Evolutionary conservation across 2,113 vertebrate species (phyloP).

Genomic region (Cercopithecus mona): DNA sequence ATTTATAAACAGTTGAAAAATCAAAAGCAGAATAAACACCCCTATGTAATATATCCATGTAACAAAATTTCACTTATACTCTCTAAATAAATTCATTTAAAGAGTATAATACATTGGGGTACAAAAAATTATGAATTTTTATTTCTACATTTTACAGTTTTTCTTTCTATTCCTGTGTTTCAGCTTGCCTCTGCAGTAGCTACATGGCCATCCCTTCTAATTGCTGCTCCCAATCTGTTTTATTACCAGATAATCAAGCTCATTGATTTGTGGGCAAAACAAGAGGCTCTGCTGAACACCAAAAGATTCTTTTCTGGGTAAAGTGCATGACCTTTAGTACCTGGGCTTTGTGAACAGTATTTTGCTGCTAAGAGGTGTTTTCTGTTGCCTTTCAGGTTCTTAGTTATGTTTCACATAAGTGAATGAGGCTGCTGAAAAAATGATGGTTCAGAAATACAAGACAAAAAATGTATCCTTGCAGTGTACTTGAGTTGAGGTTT

Average conservation of each 20-base stretch:
- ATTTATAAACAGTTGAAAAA: not conserved
- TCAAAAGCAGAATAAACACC: not conserved
- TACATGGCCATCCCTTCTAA: not conserved
- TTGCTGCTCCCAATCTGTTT: slow-evolving; percentile 16
- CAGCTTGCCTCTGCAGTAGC: not conserved
- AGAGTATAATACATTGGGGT: not conserved
- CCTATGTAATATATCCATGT: too few relatives aligned
- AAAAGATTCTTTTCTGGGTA: not conserved
- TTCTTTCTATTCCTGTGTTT: not conserved
- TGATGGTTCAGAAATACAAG: slow-evolving; percentile 39
- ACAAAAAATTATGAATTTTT: not conserved
- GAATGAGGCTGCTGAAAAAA: slow-evolving; percentile 16
- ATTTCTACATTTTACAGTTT: not conserved
- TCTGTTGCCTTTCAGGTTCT: slow-evolving; percentile 23
- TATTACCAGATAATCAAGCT: not conserved
- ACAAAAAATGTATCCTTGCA: slow-evolving; percentile 37
- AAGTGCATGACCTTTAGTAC: not conserved
- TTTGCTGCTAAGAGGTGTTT: not conserved
- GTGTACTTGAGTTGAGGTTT: not conserved
- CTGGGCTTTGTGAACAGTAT: not conserved
- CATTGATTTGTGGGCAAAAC: not conserved
- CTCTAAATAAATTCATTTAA: too few relatives aligned
- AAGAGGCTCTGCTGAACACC: not conserved
- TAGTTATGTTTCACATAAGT: not conserved
- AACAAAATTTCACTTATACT: too few relatives aligned